phyloP scores from a whole-genome alignment of 2,797 vertebrate genomes.

The Poecilia velifera region DNA sequence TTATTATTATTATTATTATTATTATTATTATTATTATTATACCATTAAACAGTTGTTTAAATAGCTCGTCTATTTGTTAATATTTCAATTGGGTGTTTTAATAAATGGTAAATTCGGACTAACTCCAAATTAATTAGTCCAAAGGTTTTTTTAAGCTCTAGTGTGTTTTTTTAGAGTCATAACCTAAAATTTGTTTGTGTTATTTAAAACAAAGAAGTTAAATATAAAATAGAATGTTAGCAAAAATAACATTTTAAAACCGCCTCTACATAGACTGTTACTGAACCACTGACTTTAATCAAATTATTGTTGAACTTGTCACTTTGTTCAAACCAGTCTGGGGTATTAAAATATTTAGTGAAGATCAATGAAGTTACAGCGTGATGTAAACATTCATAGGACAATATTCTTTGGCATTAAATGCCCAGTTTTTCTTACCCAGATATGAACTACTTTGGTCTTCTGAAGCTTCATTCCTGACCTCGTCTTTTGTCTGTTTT shows the following conservation, averaged over 20 bases:
- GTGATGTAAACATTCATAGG: background rate
- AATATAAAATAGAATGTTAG: background rate
- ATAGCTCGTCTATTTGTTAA: too few relatives aligned
- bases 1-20: too few relatives aligned
- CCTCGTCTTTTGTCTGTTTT: conserved; percentile 6
- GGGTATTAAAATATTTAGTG: background rate
- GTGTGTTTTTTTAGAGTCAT: background rate
- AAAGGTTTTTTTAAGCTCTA: background rate
- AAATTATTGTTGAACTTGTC: background rate
- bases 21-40: too few relatives aligned
- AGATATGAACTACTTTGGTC: background rate
- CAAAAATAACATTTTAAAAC: background rate
- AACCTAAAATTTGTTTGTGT: background rate
- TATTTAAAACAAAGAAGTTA: background rate
- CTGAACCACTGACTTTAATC: background rate
- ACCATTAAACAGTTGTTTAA: too few relatives aligned
- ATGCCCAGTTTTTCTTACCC: background rate
- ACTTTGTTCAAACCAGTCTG: background rate
- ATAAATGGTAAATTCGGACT: background rate
- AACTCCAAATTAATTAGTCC: background rate
- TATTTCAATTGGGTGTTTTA: background rate
- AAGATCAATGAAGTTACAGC: background rate
- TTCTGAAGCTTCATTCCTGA: conserved; percentile 2
- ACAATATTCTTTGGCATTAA: background rate
- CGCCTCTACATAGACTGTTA: background rate